Evolutionary conservation across 2,113 vertebrate genomes (phyloP), one percentile per base, ranked within the genome.

Genomic region (Taurulus bubalis): DNA sequence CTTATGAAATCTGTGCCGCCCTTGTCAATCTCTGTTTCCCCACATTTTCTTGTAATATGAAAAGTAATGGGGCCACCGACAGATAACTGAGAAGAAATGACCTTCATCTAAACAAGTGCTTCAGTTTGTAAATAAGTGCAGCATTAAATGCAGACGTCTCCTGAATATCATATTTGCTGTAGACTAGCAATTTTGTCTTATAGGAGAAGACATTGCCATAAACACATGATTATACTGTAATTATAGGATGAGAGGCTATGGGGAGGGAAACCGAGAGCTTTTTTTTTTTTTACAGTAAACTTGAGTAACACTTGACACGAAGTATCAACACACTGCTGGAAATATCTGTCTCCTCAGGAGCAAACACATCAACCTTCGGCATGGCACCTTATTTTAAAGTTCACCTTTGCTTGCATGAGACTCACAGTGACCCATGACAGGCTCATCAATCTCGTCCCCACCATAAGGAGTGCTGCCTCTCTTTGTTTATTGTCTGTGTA

Each of bases 141-240:
- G 53, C 38, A 20, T 42, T 45, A 58, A 82, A 86, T 76, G 56
- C 24, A 40, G 24, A 34, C 10, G 12, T 51, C 66, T 34, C 47
- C 20, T 49, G 20, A 62, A 65, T 79, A 71, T 80, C 53, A 71
- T 6, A 18, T 82, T 75, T 70, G 3, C 56, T 34, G 51, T n/a
- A 76, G 36, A 81, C 76, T 67, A 63, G 77, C 63, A 85, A 82
- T 85, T 86, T 66, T 49, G 24, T 59, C 66, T 80, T 71, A 65
- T 80, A 88, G 51, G 18, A 56, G 65, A 77, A 58, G 62, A 11
- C 38, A 53, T 42, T 70, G 71, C 51, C 69, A 80, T 87, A 66
- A 75, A 87, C 65, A 82, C 53, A 42, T 82, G 64, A 80, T 84
- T 83, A 75, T 72, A 42, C 51, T 69, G 59, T 88, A 77, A 88